Evolutionary conservation across 2,888 invertebrate species (phyloP).

Genomic region (Catocala fraxini): DNA sequence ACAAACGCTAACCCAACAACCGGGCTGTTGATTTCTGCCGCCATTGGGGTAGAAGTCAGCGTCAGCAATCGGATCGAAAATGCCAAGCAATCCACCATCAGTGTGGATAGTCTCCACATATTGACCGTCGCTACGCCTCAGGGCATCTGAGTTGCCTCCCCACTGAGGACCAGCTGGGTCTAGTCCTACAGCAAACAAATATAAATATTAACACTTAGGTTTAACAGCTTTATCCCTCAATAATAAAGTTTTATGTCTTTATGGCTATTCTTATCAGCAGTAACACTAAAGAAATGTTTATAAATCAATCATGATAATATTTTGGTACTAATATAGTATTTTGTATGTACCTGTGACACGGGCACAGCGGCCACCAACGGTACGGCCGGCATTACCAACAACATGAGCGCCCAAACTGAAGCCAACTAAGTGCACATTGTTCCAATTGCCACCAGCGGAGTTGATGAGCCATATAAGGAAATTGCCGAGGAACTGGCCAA

Average conservation of each 20-base stretch:
- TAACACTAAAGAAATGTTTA: too few relatives aligned
- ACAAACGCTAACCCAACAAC: constrained; percentile 65
- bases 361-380: constrained; percentile 49
- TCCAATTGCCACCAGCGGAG: constrained; percentile 71
- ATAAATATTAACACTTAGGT: too few relatives aligned
- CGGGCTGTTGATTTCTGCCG: constrained; percentile 71
- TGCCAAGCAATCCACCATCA: constrained; percentile 70
- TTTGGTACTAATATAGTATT: too few relatives aligned
- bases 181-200: constrained; percentile 56
- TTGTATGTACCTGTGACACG: constrained; percentile 67
- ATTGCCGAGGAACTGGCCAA: constrained; percentile 72
- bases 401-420: constrained; percentile 83
- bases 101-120: constrained; percentile 79
- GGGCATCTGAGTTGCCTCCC: constrained; percentile 62
- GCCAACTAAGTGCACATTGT: constrained; percentile 78
- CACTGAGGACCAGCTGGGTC: constrained; percentile 76
- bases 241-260: too few relatives aligned
- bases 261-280: too few relatives aligned
- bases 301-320: too few relatives aligned
- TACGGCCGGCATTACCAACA: constrained; percentile 72
- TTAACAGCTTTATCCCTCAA: too few relatives aligned
- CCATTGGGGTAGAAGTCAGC: constrained; percentile 80
- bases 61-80: constrained; percentile 64
- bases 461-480: constrained; percentile 76
- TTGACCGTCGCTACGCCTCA: constrained; percentile 60